Conservation (phyloP, 1,140 invertebrate species). For the Sminthurides bifidus region DNA sequence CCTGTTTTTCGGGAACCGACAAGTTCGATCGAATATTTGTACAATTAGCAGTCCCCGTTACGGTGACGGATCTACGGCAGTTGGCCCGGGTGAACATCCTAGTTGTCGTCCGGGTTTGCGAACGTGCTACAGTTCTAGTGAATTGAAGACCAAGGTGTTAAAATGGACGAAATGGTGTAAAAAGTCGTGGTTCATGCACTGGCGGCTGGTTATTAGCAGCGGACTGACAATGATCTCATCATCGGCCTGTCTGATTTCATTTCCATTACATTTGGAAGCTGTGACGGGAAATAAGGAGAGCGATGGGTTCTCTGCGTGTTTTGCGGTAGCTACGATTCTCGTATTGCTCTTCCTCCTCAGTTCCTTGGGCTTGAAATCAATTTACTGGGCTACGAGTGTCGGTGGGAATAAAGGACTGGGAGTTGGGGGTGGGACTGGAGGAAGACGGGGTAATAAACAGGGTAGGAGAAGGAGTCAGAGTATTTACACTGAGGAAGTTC, state of each 20-base stretch:
- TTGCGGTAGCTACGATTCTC: conserved; percentile 11
- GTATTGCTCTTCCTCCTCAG: conserved; percentile 15
- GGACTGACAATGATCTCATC: conserved; percentile 17
- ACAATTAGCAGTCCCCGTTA: neutral
- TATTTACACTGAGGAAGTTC: neutral
- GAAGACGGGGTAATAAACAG: neutral
- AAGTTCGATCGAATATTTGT: neutral
- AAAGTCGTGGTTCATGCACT: conserved; percentile 10
- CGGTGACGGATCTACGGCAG: neutral
- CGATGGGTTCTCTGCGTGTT: conserved; percentile 23
- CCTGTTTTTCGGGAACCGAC: neutral
- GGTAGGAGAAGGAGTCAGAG: neutral
- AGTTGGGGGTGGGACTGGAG: neutral
- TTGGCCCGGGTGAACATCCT: neutral
- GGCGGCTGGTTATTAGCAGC: conserved; percentile 7
- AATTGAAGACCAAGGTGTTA: neutral
- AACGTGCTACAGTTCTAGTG: neutral
- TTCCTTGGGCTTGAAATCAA: conserved; percentile 6
- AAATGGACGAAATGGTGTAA: neutral
- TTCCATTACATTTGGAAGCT: conserved; percentile 19
- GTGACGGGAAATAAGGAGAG: conserved; percentile 5
- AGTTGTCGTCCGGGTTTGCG: neutral
- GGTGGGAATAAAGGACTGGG: conserved; percentile 2
- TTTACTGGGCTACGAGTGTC: neutral
- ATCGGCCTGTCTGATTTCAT: conserved; percentile 18